Conservation (phyloP, 2,113 vertebrate species). For the Scomber scombrus region DNA sequence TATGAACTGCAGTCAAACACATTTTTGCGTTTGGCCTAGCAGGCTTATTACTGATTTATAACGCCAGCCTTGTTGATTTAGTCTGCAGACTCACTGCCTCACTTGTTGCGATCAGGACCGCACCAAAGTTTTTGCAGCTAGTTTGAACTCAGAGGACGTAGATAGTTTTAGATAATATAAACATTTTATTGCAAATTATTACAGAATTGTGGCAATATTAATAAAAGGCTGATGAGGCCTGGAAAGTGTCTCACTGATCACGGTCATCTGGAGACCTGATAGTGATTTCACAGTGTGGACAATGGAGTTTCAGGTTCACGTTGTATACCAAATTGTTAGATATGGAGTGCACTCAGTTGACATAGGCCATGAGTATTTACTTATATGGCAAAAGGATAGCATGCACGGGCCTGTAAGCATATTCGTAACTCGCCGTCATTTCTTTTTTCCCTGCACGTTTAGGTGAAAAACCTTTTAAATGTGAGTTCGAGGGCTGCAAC, state of each 20-base stretch:
- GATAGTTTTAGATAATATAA: not conserved
- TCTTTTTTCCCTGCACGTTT: conserved; percentile 78
- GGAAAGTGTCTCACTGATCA: not conserved
- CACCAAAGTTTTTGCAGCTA: conserved; percentile 39
- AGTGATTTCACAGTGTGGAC: not conserved
- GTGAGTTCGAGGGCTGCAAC: conserved; percentile 85
- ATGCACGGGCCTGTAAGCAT: conserved; percentile 31
- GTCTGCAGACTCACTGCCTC: conserved; percentile 13
- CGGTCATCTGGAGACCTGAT: not conserved
- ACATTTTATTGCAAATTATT: not conserved
- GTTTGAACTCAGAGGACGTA: not conserved
- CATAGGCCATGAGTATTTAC: not conserved
- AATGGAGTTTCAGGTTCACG: not conserved
- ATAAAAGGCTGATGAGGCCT: not conserved
- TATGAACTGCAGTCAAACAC: conserved; percentile 33
- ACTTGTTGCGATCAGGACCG: conserved; percentile 58
- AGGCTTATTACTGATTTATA: conserved; percentile 20
- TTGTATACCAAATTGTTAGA: not conserved
- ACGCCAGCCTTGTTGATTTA: conserved; percentile 27
- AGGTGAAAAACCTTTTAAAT: conserved; percentile 87
- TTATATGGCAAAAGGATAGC: not conserved
- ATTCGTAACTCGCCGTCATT: conserved; percentile 72
- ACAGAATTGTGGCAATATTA: not conserved
- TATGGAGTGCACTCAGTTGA: not conserved
- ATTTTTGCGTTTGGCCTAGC: conserved; percentile 41